Base-by-base conservation (phyloP, 2,113 vertebrate species). In the Todiramphus chloris region DNA sequence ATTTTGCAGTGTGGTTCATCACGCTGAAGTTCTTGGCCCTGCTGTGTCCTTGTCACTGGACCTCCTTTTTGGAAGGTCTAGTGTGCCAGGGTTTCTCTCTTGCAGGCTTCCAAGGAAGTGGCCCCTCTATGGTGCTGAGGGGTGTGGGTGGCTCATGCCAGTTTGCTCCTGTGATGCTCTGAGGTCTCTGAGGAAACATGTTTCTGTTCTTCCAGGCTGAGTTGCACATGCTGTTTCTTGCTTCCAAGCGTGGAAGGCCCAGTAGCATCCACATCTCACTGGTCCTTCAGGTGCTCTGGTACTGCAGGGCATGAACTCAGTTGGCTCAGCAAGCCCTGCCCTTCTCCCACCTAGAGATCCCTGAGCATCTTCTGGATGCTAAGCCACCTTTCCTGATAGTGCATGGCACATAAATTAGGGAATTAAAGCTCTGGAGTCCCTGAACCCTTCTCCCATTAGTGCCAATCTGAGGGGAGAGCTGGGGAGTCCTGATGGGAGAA, bases 51-150 rank as follows among this genome's bases (percentile, higher is more conserved):
- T 69, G 63, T 77, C 63, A 16, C 58, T 1, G 2, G 16, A 19
- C 5, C 3, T 79, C n/a, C 16, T 11, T 60, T 60, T 13, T 11
- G 39, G 20, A 53, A 50, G 16, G 8, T 24, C 37, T 68, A 30
- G 2, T 46, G 28, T 74, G 69, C 44, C 3, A 0, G 16, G 31
- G 4, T 43, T 76, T 50, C 6, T 77, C 6, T 69, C 35, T 10
- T n/a, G 84, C 1, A 4, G 5, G 3, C 20, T 67, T 56, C 30
- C 7, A 27, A 31, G 46, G 62, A 37, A 41, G 28, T 23, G 8
- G 17, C 28, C 20, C 5, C 25, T 3, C 0, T 58, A 16, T 1
- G 4, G 19, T 31, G 33, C 72, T 1, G 0, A 5, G 15, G 56
- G 13, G 4, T 30, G 10, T 2, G 7, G 31, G 21, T 33, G 50